Base-by-base conservation (phyloP, 2,797 vertebrate genomes). In the Apogon hyalosoma region DNA sequence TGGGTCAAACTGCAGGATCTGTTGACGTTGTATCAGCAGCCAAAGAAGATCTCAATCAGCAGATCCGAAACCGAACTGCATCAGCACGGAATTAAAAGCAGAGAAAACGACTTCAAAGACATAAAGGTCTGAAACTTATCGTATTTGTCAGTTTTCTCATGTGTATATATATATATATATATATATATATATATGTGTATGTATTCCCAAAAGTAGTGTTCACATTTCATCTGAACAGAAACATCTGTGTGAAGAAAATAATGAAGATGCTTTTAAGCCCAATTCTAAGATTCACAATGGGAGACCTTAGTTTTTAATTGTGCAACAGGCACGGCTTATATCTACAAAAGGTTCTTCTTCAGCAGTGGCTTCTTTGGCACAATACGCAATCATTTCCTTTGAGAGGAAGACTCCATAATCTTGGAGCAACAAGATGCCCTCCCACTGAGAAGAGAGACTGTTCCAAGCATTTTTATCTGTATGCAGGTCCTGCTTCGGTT, bases 391-490 rank as follows among this genome's bases (percentile, higher is more conserved):
- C 21, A 52, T 50, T 66, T 46, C 73, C 46, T 75, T 59, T 62
- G 68, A 69, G 70, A 83, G 51, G 31, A 31, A 74, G 70, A 19
- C 72, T 69, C 47, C 45, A 55, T 86, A 84, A 86, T 91, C 88
- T 84, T 31, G 15, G 61, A 80, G 66, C 79, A 63, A 80, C 71
- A 69, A 75, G 63, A 77, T 4, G 69, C 63, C 80, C 88, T 77
- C 84, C 83, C 73, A 76, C 79, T 57, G 90, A 67, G 88, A 77
- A 74, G 70, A 21, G 70, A 81, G 83, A 54, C 73, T 55, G 56
- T 77, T 77, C 70, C 78, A 40, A 73, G 75, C 59, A 10, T 16
- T 16, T 87, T 79, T 42, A 87, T 91, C 82, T 82, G 80, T 88
- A 89, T 86, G 82, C 79, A 39, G 75, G 58, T 73, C 58, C 50